These are phyloP conservation scores for Ectropis grisescens DNA, from an alignment of 1,140 invertebrate species.

Conservation along the genomic window DNA sequence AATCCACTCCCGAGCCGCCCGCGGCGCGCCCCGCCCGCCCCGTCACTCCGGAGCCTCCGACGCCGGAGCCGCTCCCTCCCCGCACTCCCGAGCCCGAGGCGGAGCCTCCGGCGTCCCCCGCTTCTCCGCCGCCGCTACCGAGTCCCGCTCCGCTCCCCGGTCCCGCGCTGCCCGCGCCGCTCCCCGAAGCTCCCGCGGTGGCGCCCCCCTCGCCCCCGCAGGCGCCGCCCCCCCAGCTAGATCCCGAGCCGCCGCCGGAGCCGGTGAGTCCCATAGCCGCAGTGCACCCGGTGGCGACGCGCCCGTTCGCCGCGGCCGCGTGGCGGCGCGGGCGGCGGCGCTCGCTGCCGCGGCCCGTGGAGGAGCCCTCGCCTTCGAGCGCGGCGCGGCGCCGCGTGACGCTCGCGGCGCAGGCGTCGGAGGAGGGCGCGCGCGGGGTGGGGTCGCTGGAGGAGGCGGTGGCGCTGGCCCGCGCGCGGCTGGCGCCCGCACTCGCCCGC, in stretches of 20 bases:
- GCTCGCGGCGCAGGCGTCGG: conserved; percentile 52
- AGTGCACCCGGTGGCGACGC: conserved; percentile 56
- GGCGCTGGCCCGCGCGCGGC: conserved; percentile 48
- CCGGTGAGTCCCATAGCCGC: conserved; percentile 47
- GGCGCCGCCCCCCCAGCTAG: background rate
- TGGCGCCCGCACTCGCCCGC: conserved; percentile 28
- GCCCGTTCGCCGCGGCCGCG: conserved; percentile 56
- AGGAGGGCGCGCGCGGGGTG: conserved; percentile 29
- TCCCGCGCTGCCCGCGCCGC: background rate
- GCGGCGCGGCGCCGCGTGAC: conserved; percentile 53
- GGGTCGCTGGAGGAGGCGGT: conserved; percentile 61
- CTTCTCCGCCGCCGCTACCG: conserved; percentile 22
- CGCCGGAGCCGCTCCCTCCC: no score
- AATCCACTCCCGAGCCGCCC: background rate
- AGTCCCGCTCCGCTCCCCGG: conserved; percentile 27
- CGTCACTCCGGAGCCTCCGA: background rate
- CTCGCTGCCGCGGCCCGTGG: conserved; percentile 55
- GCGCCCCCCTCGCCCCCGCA: background rate
- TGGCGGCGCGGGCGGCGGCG: conserved; percentile 50
- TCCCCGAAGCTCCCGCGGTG: no score
- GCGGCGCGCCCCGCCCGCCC: no score
- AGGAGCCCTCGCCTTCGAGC: conserved; percentile 56
- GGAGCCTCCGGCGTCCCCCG: conserved; percentile 12
- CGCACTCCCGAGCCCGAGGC: conserved; percentile 7
- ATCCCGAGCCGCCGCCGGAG: conserved; percentile 19